Evolutionary conservation across 2,888 invertebrate species (phyloP).

Genomic region (Chymomyza amoena): DNA sequence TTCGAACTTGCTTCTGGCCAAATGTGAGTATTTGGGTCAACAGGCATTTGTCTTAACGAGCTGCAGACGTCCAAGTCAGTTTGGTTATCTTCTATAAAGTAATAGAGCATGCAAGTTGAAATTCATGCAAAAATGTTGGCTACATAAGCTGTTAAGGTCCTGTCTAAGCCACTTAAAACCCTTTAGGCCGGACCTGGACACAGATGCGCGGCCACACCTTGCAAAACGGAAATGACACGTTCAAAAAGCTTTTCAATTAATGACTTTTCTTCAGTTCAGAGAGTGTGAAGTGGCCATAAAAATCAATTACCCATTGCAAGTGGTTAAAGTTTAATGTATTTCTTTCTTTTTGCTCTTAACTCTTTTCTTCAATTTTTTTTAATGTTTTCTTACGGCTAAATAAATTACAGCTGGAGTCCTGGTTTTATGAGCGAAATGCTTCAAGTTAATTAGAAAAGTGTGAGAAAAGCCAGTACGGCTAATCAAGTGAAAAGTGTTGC

Average conservation of each 20-base stretch:
- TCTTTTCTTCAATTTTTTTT: conserved; percentile 8
- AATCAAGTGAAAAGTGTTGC: conserved; percentile 62
- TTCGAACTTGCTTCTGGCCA: neutral
- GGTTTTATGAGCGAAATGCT: conserved; percentile 55
- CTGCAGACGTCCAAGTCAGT: conserved; percentile 16
- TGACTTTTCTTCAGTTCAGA: conserved; percentile 12
- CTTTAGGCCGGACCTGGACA: neutral
- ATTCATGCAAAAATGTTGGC: neutral
- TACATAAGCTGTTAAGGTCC: neutral
- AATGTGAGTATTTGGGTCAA: conserved; percentile 33
- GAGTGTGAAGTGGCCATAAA: conserved; percentile 39
- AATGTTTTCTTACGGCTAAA: conserved; percentile 3
- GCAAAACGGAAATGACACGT: conserved; percentile 18
- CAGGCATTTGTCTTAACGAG: conserved; percentile 35
- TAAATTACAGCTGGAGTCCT: conserved; percentile 2
- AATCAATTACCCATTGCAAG: conserved; percentile 45
- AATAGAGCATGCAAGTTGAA: neutral
- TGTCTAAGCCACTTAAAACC: neutral
- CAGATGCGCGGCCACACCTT: conserved; percentile 16
- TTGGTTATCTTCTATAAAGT: neutral
- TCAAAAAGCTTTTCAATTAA: conserved; percentile 34
- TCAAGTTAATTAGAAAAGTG: conserved; percentile 62
- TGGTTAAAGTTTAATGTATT: neutral
- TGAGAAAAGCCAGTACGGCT: conserved; percentile 26
- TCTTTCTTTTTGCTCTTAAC: neutral